These are phyloP conservation scores for Gila robusta DNA, from an alignment of 2,797 vertebrate genomes.

Conservation along the genomic window DNA sequence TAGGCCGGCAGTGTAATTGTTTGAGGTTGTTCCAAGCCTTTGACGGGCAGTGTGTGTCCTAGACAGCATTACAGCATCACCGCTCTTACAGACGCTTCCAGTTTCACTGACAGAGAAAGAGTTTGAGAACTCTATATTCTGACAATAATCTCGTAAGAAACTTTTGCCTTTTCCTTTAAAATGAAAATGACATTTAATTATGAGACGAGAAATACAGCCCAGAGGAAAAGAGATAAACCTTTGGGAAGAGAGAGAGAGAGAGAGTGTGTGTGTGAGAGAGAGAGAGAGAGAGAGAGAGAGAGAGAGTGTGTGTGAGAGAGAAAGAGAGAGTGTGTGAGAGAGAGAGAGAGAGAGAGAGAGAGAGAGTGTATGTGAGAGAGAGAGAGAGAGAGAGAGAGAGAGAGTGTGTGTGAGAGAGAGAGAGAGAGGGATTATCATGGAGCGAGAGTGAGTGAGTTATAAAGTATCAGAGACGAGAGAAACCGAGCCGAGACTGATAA, in stretches of 20 bases:
- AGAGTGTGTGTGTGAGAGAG: slow-evolving; percentile 51
- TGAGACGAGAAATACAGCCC: slow-evolving; percentile 81
- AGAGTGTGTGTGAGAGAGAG: slow-evolving; percentile 22
- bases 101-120: slow-evolving; percentile 8
- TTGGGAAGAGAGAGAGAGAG: slow-evolving; percentile 37
- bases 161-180: slow-evolving; percentile 59
- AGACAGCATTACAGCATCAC: not conserved
- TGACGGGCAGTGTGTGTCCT: not conserved
- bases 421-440: slow-evolving; percentile 80
- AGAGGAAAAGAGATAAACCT: slow-evolving; percentile 80
- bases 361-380: slow-evolving; percentile 62
- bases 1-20: too few relatives aligned
- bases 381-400: slow-evolving; percentile 51
- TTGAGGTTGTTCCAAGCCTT: not conserved
- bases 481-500: slow-evolving; percentile 82
- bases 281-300: slow-evolving; percentile 70
- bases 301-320: not conserved
- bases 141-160: slow-evolving; percentile 70
- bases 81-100: not conserved
- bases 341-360: slow-evolving; percentile 61
- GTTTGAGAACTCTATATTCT: slow-evolving; percentile 64
- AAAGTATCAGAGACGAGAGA: slow-evolving; percentile 80
- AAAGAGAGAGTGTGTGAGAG: slow-evolving; percentile 78
- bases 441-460: slow-evolving; percentile 83
- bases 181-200: slow-evolving; percentile 85